Evolutionary conservation across 1,140 invertebrate genomes (phyloP).

Genomic region (Watersipora subatra): DNA sequence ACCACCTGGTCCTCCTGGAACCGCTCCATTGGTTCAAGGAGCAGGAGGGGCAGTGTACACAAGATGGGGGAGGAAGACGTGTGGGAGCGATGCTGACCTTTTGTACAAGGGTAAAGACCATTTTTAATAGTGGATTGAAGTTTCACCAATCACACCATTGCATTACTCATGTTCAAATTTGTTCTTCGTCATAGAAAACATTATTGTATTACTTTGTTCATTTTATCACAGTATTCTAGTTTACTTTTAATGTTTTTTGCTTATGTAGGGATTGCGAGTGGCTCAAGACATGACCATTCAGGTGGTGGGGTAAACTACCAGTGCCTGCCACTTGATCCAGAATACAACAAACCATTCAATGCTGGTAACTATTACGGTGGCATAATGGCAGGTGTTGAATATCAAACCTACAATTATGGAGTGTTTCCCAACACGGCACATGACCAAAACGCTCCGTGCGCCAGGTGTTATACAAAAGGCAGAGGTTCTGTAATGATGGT

Average conservation of each 20-base stretch:
- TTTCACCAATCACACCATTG: too few species aligned
- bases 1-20: background rate
- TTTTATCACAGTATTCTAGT: background rate
- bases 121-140: too few species aligned
- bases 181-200: background rate
- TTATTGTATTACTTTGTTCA: background rate
- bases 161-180: too few species aligned
- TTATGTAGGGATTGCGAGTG: background rate
- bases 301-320: background rate
- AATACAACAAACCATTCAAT: background rate
- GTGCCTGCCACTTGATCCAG: background rate
- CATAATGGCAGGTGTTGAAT: background rate
- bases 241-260: background rate
- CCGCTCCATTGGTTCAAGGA: background rate
- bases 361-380: background rate
- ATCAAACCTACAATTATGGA: background rate
- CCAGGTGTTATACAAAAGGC: background rate
- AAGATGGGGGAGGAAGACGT: background rate
- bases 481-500: background rate
- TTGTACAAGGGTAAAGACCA: background rate
- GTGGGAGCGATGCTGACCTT: background rate
- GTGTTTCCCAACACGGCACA: background rate
- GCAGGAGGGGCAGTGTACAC: background rate
- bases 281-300: background rate
- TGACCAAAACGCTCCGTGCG: background rate